Base-by-base conservation (phyloP, 2,113 vertebrate species). In the Oncorhynchus tshawytscha region DNA sequence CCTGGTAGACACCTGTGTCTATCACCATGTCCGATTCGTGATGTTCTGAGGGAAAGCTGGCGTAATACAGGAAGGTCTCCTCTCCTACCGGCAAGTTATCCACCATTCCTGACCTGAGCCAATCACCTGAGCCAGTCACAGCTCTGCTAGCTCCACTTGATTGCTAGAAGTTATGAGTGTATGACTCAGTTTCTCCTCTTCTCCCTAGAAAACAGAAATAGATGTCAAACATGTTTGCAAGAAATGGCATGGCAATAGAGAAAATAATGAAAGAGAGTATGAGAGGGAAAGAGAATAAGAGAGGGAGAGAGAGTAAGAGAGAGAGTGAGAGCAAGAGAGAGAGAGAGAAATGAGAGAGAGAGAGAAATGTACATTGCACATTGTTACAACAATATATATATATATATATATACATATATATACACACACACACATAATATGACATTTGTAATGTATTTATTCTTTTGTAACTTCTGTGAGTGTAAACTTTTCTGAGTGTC, bases 51-150 rank as follows among this genome's bases (percentile, higher is more conserved):
- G 91, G 86, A 72, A 93, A 93, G 72, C 88, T 91, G 3, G 89
- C 82, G 3, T 93, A 92, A 71, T 93, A 88, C 83, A 91, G 94
- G 93, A 98, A 99, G 86, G 82, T 95, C 91, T 96, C 95, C 91
- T 96, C 95, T 86, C 94, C 92, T 90, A 95, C 90, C 49, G 94
- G 88, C 91, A 98, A 93, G 92, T 97, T 96, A 95, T 99, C 97
- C 93, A 99, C 98, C 97, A 98, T 99, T 94, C 24, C 64, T 54
- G 64, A 22, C 24, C 25, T 45, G 34, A 70, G 39, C 59, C 59
- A 60, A 8, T 60, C n/a, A 4, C 20, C 25, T 45, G 34, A 70
- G 39, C 59, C 59, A 60, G n/a, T 62, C n/a, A 4, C n/a, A 22
- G 18, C 59, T 22, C 59, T 62, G 59, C 59, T 27, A 22, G 34